Percentiles rank a stretch among this genome's conserved stretches.
These are phyloP conservation scores for Hyperopisus bebe DNA, from an alignment of 2,113 vertebrate genomes.

Conservation along the genomic window DNA sequence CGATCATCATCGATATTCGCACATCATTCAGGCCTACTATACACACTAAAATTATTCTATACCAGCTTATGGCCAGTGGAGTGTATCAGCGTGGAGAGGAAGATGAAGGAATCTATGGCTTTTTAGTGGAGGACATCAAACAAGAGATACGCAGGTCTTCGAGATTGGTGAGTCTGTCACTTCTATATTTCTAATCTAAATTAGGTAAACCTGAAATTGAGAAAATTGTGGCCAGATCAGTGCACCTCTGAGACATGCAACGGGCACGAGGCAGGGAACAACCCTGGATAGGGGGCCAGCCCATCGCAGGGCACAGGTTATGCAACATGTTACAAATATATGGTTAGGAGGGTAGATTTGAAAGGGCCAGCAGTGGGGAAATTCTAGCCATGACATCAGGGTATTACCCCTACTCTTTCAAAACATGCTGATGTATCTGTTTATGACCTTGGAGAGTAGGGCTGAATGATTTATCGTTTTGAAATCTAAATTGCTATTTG, in stretches of 20 bases:
- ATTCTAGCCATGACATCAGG: too few species aligned
- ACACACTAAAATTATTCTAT: background rate
- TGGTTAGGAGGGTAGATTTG: background rate
- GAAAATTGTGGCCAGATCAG: background rate
- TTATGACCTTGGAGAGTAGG: too few species aligned
- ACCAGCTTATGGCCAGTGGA: conserved; percentile 85
- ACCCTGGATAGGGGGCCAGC: too few species aligned
- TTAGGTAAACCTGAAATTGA: background rate
- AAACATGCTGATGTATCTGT: too few species aligned
- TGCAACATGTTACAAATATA: too few species aligned
- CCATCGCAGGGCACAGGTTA: too few species aligned
- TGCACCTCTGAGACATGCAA: background rate
- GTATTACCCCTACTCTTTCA: too few species aligned
- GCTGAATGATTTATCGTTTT: too few species aligned
- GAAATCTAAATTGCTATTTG: too few species aligned
- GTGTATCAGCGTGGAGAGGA: conserved; percentile 89
- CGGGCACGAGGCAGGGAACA: too few species aligned
- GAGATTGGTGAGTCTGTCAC: conserved; percentile 70
- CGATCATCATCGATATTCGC: background rate
- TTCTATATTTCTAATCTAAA: conserved; percentile 1
- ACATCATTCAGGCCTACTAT: background rate
- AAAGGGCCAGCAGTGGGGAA: too few species aligned
- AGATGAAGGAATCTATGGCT: conserved; percentile 81
- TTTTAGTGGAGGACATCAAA: conserved; percentile 80
- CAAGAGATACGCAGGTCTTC: conserved; percentile 75